Evolutionary conservation across 2,888 invertebrate genomes (phyloP), one percentile per base, ranked within the genome.

Genomic region (Brachylomia viminalis): DNA sequence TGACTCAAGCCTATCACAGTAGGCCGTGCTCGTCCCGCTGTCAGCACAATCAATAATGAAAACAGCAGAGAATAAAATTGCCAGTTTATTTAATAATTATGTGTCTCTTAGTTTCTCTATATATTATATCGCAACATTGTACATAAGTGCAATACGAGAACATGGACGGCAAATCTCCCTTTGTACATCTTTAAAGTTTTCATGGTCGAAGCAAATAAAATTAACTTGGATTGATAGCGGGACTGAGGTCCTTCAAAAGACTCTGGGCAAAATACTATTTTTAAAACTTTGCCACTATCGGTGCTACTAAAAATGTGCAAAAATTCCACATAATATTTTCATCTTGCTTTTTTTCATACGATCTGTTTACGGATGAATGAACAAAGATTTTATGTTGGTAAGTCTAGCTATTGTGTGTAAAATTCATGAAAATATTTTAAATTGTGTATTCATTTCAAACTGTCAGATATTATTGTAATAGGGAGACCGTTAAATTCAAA

Each of bases 181-280:
- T 59, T 11, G 0, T 30, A 47, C n/a, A 56, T 49, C 61, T 42
- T 33, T 49, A 23, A 54, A 49, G 2, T 80, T 65, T 61, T 66
- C 61, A 56, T 54, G 75, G 80, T 56, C 75, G 6, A 33, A 74
- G 42, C 17, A 66, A 79, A 79, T 30, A 27, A 49, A 74, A 79
- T 80, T 66, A 78, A 49, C 17, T 74, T 73, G 74, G 80, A 79
- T 66, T 54, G 80, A 79, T 80, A 54, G 47, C n/a, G 17, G 7
- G 6, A 30, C 23, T 11, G 56, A 27, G 54, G 74, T 66, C 66
- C 66, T 74, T 80, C 61, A 11, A 61, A 54, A 27, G 54, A 75
- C 23, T 66, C 23, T 66, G 38, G 66, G 47, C 15, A 45, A 52
- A 66, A 56, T 17, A 54, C 11, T 42, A 33, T 52, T 54, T 68